Percentiles rank a stretch among this genome's conserved stretches.
These are phyloP conservation scores for Natator depressus DNA, from an alignment of 2,113 vertebrate species.

Conservation along the genomic window DNA sequence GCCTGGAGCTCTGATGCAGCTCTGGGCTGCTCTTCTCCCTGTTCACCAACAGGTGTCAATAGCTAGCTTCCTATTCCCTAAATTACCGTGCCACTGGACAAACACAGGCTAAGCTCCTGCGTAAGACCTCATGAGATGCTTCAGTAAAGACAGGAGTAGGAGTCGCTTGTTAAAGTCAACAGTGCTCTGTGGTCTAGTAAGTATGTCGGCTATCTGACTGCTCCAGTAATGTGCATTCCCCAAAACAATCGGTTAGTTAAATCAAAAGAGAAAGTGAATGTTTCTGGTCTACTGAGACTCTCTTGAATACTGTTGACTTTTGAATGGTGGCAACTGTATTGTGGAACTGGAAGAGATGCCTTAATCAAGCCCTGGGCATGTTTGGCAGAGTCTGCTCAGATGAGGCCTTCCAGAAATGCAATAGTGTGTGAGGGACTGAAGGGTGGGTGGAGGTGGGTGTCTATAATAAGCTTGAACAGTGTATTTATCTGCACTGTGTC, in stretches of 20 bases:
- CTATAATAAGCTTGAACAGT: background rate
- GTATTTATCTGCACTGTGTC: background rate
- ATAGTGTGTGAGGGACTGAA: background rate
- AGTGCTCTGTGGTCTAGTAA: background rate
- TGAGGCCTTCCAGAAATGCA: background rate
- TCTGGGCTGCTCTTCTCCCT: background rate
- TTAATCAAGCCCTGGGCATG: background rate
- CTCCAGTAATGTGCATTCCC: accelerated
- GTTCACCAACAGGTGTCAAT: background rate
- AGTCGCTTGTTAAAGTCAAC: background rate
- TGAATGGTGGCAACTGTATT: background rate
- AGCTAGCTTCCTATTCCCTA: background rate
- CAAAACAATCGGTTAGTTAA: background rate
- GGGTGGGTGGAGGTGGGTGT: accelerated
- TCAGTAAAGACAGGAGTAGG: background rate
- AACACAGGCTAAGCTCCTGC: background rate
- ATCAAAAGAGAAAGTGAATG: background rate
- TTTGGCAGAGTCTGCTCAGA: background rate
- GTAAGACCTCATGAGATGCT: background rate
- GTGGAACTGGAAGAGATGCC: background rate
- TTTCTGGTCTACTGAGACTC: background rate
- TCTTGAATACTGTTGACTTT: background rate
- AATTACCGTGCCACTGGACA: background rate
- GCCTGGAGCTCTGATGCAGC: background rate
- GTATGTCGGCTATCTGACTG: background rate